phyloP scores from a whole-genome alignment of 2,113 vertebrate species.

The Antechinus flavipes region DNA sequence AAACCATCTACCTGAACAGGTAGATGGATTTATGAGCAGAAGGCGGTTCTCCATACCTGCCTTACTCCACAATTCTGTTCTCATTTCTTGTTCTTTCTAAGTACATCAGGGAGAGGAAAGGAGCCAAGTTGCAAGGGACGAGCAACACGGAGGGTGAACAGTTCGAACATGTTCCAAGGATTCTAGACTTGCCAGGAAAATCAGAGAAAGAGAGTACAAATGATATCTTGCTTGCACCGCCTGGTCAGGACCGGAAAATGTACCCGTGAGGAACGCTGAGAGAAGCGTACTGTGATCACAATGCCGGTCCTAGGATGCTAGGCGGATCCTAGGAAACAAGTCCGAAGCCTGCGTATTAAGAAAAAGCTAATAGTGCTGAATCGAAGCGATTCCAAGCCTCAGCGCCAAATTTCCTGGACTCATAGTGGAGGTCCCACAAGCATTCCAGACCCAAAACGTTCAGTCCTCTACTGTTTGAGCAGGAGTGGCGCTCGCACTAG shows the following conservation, averaged over 20 bases:
- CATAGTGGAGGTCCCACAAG: not conserved
- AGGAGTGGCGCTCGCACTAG: not conserved
- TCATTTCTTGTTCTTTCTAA: not conserved
- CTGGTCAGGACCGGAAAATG: not conserved
- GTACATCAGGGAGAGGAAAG: not conserved
- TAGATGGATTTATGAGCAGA: not conserved
- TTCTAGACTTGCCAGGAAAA: not conserved
- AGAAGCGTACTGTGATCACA: not conserved
- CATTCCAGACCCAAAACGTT: not conserved
- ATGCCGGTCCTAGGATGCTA: not conserved
- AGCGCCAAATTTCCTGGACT: not conserved
- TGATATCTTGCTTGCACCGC: not conserved
- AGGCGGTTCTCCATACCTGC: not conserved
- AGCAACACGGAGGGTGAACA: not conserved
- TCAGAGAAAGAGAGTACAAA: not conserved
- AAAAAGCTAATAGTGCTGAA: not conserved
- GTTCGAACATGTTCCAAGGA: not conserved
- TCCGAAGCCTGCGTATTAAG: not conserved
- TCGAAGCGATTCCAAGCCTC: not conserved
- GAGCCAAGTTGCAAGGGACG: not conserved
- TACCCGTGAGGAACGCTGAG: not conserved
- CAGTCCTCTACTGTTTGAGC: not conserved
- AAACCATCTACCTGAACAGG: not conserved
- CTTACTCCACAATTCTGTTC: not conserved
- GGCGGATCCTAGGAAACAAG: not conserved